phyloP scores from a whole-genome alignment of 2,888 invertebrate genomes.

The Ceramica pisi region DNA sequence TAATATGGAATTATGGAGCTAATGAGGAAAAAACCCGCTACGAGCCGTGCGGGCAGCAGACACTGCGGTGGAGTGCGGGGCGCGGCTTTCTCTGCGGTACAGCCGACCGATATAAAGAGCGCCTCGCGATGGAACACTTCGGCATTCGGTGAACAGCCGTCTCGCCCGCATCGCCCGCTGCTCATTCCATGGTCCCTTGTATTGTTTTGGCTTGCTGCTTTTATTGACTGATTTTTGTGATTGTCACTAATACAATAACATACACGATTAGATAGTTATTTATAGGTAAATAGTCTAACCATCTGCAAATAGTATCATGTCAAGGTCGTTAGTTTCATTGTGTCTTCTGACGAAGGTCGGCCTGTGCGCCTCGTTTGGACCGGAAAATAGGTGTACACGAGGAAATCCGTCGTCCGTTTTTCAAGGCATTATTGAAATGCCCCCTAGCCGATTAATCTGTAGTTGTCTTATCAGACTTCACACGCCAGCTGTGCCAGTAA shows the following conservation, averaged over 20 bases:
- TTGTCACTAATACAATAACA: constrained; percentile 85
- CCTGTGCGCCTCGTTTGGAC: constrained; percentile 81
- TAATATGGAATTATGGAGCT: constrained; percentile 86
- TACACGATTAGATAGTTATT: constrained; percentile 82
- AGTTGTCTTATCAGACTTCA: constrained; percentile 72
- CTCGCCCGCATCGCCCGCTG: constrained; percentile 87
- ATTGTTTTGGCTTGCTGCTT: constrained; percentile 81
- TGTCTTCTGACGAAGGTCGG: constrained; percentile 89
- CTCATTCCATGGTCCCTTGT: constrained; percentile 77
- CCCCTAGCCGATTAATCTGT: constrained; percentile 73
- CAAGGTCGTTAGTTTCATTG: constrained; percentile 89
- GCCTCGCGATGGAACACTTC: constrained; percentile 87
- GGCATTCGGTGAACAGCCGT: constrained; percentile 91
- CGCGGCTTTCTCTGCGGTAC: constrained; percentile 89
- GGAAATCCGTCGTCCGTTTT: constrained; percentile 88
- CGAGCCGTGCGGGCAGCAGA: constrained; percentile 80
- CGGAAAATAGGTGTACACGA: constrained; percentile 86
- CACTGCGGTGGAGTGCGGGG: constrained; percentile 84
- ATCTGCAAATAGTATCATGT: constrained; percentile 86
- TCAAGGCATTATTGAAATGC: constrained; percentile 85
- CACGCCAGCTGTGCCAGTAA: constrained; percentile 70
- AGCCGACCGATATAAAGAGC: constrained; percentile 88
- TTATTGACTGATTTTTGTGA: constrained; percentile 76
- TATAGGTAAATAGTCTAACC: constrained; percentile 86
- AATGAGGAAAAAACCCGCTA: constrained; percentile 91